These are phyloP conservation scores for Holcopasites calliopsidis DNA, from an alignment of 1,140 invertebrate species.

Conservation along the genomic window DNA sequence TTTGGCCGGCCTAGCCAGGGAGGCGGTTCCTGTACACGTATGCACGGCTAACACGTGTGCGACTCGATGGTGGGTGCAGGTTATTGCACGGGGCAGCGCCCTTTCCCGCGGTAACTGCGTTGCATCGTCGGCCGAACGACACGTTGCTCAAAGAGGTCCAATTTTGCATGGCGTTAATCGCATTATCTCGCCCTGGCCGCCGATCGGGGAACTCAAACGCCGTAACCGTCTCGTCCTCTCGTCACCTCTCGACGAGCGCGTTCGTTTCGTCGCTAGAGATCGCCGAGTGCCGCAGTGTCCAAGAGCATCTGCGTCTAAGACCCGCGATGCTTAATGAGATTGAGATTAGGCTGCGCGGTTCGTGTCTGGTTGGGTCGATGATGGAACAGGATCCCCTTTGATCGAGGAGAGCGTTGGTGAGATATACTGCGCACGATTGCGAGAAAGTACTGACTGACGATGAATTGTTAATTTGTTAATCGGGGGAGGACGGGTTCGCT, in stretches of 20 bases:
- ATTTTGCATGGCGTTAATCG: slow-evolving; percentile 69
- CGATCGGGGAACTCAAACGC: slow-evolving; percentile 65
- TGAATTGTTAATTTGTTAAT: too few species aligned
- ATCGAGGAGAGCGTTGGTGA: too few species aligned
- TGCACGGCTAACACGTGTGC: slow-evolving; percentile 18
- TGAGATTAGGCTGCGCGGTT: slow-evolving; percentile 34
- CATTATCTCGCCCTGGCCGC: slow-evolving; percentile 55
- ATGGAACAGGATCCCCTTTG: not conserved
- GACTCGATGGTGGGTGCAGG: slow-evolving; percentile 34
- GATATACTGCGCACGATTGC: too few species aligned
- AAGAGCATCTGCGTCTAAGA: too few species aligned
- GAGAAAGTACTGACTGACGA: too few species aligned
- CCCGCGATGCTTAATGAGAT: slow-evolving; percentile 7
- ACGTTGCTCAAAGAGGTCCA: slow-evolving; percentile 69
- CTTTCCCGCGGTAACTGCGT: slow-evolving; percentile 64
- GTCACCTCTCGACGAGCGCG: slow-evolving; percentile 27
- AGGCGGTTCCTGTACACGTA: not conserved
- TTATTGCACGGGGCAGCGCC: slow-evolving; percentile 59
- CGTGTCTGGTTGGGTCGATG: slow-evolving; percentile 16
- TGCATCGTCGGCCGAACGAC: slow-evolving; percentile 65
- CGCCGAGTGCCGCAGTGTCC: not conserved
- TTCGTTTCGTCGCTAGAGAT: slow-evolving; percentile 44
- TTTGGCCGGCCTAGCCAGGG: slow-evolving; percentile 34
- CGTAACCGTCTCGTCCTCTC: slow-evolving; percentile 36
- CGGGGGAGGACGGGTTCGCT: too few species aligned